phyloP scores from a whole-genome alignment of 2,797 vertebrate species.

The Halcyon smyrnensis region DNA sequence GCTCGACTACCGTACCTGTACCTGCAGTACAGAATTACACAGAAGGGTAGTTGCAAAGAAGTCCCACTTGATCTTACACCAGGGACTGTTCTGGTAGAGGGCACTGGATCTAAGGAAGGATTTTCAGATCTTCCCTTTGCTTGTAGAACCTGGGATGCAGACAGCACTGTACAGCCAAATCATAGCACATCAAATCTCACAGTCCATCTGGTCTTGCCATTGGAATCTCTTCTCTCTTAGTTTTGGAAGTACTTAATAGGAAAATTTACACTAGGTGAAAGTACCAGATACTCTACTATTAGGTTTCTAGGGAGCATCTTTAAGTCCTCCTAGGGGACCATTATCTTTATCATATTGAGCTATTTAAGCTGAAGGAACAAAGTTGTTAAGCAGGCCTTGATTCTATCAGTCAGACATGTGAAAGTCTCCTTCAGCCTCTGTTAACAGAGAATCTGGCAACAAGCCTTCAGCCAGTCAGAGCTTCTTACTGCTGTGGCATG shows the following conservation, averaged over 20 bases:
- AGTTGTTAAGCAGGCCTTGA: neutral
- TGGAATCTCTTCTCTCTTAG: neutral
- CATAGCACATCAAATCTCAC: neutral
- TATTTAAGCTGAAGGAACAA: neutral
- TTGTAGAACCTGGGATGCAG: neutral
- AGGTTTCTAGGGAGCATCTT: accelerated
- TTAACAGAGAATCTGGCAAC: neutral
- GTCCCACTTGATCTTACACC: neutral
- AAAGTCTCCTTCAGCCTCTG: neutral
- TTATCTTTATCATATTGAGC: neutral
- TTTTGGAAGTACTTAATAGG: neutral
- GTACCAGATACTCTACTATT: neutral
- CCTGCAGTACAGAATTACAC: neutral
- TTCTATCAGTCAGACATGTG: neutral
- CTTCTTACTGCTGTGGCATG: neutral
- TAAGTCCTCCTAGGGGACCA: neutral
- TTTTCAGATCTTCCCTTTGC: neutral
- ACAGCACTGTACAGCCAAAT: neutral
- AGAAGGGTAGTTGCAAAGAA: neutral
- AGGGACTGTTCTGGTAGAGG: neutral
- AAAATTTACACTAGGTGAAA: neutral
- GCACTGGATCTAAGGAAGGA: neutral
- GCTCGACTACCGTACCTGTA: neutral
- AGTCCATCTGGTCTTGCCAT: neutral
- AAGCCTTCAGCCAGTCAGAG: neutral